A percentile compares a stretch with the other conserved stretches of the same genome.
These are phyloP conservation scores for Siniperca scherzeri DNA, from an alignment of 2,797 vertebrate genomes.

Conservation along the genomic window DNA sequence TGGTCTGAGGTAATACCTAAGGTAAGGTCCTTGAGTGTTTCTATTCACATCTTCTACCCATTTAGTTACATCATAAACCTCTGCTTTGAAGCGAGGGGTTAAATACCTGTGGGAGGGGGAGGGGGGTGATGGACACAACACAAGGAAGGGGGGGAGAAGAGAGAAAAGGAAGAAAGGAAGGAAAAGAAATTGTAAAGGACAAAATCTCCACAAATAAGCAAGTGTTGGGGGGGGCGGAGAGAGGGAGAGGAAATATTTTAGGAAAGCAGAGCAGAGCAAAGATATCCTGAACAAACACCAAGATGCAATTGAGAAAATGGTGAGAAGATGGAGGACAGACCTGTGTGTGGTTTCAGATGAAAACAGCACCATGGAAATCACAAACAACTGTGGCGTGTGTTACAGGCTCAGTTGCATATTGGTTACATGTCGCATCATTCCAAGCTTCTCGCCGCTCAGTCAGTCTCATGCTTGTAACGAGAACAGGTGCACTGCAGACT, in stretches of 20 bases:
- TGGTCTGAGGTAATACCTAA: slow-evolving; percentile 93
- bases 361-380: slow-evolving; percentile 68
- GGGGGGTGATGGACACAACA: slow-evolving; percentile 88
- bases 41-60: slow-evolving; percentile 99
- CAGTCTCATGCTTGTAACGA: slow-evolving; percentile 77
- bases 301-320: slow-evolving; percentile 87
- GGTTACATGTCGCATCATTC: slow-evolving; percentile 67
- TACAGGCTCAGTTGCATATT: slow-evolving; percentile 73
- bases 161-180: slow-evolving; percentile 75
- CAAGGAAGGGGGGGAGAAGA: slow-evolving; percentile 88
- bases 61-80: slow-evolving; percentile 99
- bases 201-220: slow-evolving; percentile 79
- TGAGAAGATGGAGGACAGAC: slow-evolving; percentile 83
- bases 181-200: slow-evolving; percentile 74
- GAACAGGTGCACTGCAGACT: slow-evolving; percentile 59
- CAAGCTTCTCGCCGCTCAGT: slow-evolving; percentile 65
- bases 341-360: slow-evolving; percentile 73
- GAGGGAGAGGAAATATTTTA: slow-evolving; percentile 89
- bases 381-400: slow-evolving; percentile 68
- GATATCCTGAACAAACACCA: slow-evolving; percentile 87
- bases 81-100: slow-evolving; percentile 99
- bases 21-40: slow-evolving; percentile 98
- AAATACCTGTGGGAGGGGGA: slow-evolving; percentile 97
- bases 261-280: slow-evolving; percentile 93
- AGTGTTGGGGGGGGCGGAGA: slow-evolving; percentile 80